Base-by-base conservation (phyloP, 2,888 invertebrate genomes). In the Dinocampus coccinellae region DNA sequence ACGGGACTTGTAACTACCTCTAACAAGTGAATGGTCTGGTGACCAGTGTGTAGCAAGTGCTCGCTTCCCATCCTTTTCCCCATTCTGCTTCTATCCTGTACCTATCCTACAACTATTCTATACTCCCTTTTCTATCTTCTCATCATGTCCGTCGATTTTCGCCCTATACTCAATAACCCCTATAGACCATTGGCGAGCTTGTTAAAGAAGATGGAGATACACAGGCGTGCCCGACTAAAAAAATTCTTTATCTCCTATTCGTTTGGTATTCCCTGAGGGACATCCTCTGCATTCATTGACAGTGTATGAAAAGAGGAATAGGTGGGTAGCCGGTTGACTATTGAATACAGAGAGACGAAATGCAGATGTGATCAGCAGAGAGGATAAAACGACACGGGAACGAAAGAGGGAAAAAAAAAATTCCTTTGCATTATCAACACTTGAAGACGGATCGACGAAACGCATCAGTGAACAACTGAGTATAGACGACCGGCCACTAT, bases 1-100 rank as follows among this genome's bases (percentile, higher is more conserved):
- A 64, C 69, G 82, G 80, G 80, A 80, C 78, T 78, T 79, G 81
- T 81, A 82, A 82, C 81, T 76, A 78, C 73, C 75, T 76, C 75
- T 79, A 80, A 80, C 80, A 80, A 82, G 78, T 78, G 78, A 76
- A 74, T 73, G 74, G 72, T 70, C 78, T 75, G 75, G 75, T 72
- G 69, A 53, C 64, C 73, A 67, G 68, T 68, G 53, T 36, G 72
- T 47, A 42, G 47, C 69, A 29, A 29, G 60, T 42, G 22, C 60
- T 61, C 47, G 39, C 65, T 72, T 67, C 68, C 60, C 13, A 58
- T 10, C 33, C 58, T 58, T 16, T 34, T 55, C 74, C 76, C 73
- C 71, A 70, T 71, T 74, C 65, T 36, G 36, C 70, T 69, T 55
- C n/a, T n/a, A n/a, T n/a, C n/a, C n/a, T n/a, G n/a, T n/a, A n/a